Evolutionary conservation across 1,140 invertebrate genomes (phyloP).

Genomic region (Drosophila leontia): DNA sequence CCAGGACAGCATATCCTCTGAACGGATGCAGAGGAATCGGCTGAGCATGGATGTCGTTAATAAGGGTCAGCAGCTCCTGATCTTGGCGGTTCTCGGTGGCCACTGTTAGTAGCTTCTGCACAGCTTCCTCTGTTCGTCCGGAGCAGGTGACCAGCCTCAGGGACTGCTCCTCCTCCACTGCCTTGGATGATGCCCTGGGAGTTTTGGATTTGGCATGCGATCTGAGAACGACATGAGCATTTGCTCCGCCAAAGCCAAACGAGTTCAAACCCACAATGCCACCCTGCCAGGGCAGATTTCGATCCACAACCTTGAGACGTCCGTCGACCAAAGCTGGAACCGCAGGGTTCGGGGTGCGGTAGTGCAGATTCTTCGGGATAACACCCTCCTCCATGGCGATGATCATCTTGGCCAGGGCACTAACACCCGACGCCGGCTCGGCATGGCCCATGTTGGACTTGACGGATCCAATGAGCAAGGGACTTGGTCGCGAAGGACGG

Average conservation of each 20-base stretch:
- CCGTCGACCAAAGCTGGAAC: constrained; percentile 95
- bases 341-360: constrained; percentile 92
- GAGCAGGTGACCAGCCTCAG: constrained; percentile 92
- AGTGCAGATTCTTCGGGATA: constrained; percentile 97
- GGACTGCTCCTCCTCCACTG: constrained; percentile 64
- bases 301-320: constrained; percentile 93
- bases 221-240: constrained; percentile 95
- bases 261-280: constrained; percentile 96
- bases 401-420: constrained; percentile 94
- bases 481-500: constrained; percentile 89
- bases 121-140: constrained; percentile 93
- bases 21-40: constrained; percentile 90
- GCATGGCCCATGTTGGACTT: constrained; percentile 99
- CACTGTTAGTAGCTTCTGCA: constrained; percentile 89
- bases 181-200: constrained; percentile 84
- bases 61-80: constrained; percentile 91
- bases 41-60: constrained; percentile 90
- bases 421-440: constrained; percentile 96
- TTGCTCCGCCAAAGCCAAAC: constrained; percentile 99
- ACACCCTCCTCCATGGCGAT: constrained; percentile 95
- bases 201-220: constrained; percentile 90
- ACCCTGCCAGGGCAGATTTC: constrained; percentile 93
- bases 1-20: constrained; percentile 91
- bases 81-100: constrained; percentile 88
- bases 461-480: constrained; percentile 96